These are phyloP conservation scores for Stenodema calcarata DNA, from an alignment of 2,888 invertebrate genomes.

Conservation along the genomic window DNA sequence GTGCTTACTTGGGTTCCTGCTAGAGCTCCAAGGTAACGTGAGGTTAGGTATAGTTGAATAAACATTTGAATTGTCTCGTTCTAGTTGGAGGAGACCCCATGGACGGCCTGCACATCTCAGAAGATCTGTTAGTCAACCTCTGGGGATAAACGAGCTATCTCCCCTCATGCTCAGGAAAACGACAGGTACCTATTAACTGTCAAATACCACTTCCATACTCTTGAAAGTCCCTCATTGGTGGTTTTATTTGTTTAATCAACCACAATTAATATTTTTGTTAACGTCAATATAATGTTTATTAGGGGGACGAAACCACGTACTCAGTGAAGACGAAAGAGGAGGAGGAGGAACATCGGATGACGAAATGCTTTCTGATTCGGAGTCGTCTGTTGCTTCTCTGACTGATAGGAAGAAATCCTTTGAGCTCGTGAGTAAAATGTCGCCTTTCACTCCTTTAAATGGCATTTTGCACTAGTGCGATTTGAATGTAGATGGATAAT, in stretches of 20 bases:
- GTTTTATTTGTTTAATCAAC: not conserved
- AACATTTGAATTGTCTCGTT: not conserved
- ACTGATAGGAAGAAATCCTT: slow-evolving; percentile 66
- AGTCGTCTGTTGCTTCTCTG: slow-evolving; percentile 67
- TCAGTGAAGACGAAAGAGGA: slow-evolving; percentile 67
- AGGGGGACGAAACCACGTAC: slow-evolving; percentile 41
- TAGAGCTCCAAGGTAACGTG: too few species aligned
- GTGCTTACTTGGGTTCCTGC: too few species aligned
- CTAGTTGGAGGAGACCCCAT: slow-evolving; percentile 53
- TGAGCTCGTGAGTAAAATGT: slow-evolving; percentile 61
- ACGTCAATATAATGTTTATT: not conserved
- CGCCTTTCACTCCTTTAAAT: too few species aligned
- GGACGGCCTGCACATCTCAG: slow-evolving; percentile 60
- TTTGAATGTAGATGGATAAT: too few species aligned
- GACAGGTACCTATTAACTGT: slow-evolving; percentile 62
- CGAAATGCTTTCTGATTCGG: slow-evolving; percentile 67
- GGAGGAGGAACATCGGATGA: slow-evolving; percentile 65
- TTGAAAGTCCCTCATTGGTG: too few species aligned
- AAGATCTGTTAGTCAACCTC: slow-evolving; percentile 75
- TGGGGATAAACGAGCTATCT: slow-evolving; percentile 69
- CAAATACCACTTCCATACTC: too few species aligned
- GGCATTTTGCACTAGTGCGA: too few species aligned
- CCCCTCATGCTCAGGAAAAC: slow-evolving; percentile 66
- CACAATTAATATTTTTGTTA: not conserved
- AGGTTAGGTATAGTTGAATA: too few species aligned